Base-by-base conservation (phyloP, 2,797 vertebrate species). In the Cetoscarus ocellatus region DNA sequence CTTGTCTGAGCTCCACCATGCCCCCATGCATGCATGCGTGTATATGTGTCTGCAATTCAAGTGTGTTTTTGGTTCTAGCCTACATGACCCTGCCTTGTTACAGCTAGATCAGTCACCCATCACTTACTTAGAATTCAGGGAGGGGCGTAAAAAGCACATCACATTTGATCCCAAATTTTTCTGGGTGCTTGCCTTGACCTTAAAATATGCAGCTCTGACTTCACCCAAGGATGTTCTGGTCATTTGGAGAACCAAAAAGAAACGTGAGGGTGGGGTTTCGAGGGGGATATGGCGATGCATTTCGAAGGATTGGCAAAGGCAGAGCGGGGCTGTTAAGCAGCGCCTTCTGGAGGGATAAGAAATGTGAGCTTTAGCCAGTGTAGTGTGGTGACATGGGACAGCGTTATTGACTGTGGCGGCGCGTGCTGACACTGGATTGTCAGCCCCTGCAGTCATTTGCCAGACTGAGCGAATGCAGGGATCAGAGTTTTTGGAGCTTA, bases 381-480 rank as follows among this genome's bases (percentile, higher is more conserved):
- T 90, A 67, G 92, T 86, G 93, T 84, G 77, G 91, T 83, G 92
- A 93, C 91, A 92, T 75, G 91, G 91, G 90, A 91, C 92, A 92
- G 88, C 18, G 90, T 91, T 92, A 91, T 93, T 90, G 90, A 93
- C 89, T 91, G 88, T 90, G 90, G 89, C 86, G 82, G 86, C 64
- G 86, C 83, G 66, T 86, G 91, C 92, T 93, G 92, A 94, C 94
- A 93, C 80, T 94, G 91, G 92, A 94, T 93, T 93, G 93, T 91
- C 92, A 93, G 88, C 84, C 88, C 88, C 89, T 90, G 90, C 92
- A 93, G 92, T 93, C 90, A 91, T 94, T 94, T 93, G 80, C 90
- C 86, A 93, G 91, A 88, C 85, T 86, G 85, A 90, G 73, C 73
- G 60, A 90, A 87, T 72, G 80, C 83, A 76, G 66, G 92, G 80